Evolutionary conservation across 2,113 vertebrate genomes (phyloP).

Genomic region (Esox niger): DNA sequence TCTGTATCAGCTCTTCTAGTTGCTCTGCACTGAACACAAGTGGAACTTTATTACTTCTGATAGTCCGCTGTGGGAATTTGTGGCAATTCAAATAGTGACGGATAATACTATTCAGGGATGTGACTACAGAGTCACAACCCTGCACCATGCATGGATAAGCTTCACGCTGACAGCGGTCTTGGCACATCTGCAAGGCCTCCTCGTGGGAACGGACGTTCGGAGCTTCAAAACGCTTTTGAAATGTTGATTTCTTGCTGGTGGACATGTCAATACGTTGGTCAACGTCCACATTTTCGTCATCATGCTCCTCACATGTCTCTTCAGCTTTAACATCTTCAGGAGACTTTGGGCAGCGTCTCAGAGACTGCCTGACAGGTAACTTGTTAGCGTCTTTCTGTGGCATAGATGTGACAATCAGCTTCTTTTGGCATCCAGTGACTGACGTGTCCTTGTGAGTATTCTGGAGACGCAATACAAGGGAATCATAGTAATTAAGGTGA

Average conservation of each 20-base stretch:
- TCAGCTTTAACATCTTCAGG: constrained; percentile 16
- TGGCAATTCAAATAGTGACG: constrained; percentile 88
- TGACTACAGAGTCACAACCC: constrained; percentile 89
- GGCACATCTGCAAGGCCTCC: constrained; percentile 93
- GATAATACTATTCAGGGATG: constrained; percentile 79
- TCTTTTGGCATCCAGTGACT: constrained; percentile 73
- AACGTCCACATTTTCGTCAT: constrained; percentile 1
- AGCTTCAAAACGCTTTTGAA: not conserved
- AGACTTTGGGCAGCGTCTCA: constrained; percentile 30
- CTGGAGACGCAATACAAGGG: constrained; percentile 72
- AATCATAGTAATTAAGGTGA: constrained; percentile 83
- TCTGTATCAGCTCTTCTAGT: constrained; percentile 75
- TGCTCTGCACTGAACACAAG: constrained; percentile 75
- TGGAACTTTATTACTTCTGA: constrained; percentile 70
- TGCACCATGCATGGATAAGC: constrained; percentile 93
- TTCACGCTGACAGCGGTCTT: constrained; percentile 79
- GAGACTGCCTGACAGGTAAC: constrained; percentile 30
- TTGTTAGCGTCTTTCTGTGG: constrained; percentile 43
- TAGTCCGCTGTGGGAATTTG: constrained; percentile 70
- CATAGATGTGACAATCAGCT: constrained; percentile 60
- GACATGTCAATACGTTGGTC: not conserved
- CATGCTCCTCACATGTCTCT: constrained; percentile 13
- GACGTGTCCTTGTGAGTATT: constrained; percentile 74
- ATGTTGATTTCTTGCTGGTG: not conserved
- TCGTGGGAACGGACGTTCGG: constrained; percentile 70